Percentiles rank a stretch among this genome's conserved stretches.
These are phyloP conservation scores for Cyrtonyx montezumae DNA, from an alignment of 2,113 vertebrate genomes.

Conservation along the genomic window DNA sequence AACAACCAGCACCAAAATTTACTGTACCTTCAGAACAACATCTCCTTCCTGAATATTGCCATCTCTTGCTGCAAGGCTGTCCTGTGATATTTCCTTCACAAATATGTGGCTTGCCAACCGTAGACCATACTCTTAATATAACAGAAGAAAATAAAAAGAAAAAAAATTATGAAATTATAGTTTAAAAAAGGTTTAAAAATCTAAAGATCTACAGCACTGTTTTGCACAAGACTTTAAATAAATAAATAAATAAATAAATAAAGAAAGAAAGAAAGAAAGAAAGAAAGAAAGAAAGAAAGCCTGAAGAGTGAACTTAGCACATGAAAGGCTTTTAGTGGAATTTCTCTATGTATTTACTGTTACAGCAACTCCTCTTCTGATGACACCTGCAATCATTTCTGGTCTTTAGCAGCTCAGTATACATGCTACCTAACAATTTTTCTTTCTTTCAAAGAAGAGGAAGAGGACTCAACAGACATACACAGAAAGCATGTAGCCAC, in stretches of 20 bases:
- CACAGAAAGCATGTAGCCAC: not conserved
- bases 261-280: no score
- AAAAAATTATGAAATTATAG: not conserved
- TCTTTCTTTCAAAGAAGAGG: not conserved
- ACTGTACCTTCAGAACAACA: slow-evolving; percentile 94
- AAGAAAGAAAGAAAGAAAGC: no score
- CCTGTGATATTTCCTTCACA: slow-evolving; percentile 99
- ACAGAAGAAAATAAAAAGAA: not conserved
- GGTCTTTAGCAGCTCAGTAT: not conserved
- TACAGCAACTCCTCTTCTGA: not conserved
- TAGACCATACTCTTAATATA: slow-evolving; percentile 91
- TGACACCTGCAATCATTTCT: not conserved
- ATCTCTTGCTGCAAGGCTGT: slow-evolving; percentile 96
- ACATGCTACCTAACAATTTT: not conserved
- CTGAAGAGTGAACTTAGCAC: not conserved
- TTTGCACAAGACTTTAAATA: not conserved
- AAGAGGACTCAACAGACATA: not conserved
- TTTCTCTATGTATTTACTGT: not conserved
- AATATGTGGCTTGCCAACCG: slow-evolving; percentile 99
- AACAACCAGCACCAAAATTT: not conserved
- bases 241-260: not conserved
- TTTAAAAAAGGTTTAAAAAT: not conserved
- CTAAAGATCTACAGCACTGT: slow-evolving; percentile 4
- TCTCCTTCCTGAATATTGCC: slow-evolving; percentile 99
- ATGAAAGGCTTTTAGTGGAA: not conserved